Evolutionary conservation across 2,113 vertebrate species (phyloP), one percentile per base, ranked within the genome.

Genomic region (Rhynchopsitta pachyrhyncha): DNA sequence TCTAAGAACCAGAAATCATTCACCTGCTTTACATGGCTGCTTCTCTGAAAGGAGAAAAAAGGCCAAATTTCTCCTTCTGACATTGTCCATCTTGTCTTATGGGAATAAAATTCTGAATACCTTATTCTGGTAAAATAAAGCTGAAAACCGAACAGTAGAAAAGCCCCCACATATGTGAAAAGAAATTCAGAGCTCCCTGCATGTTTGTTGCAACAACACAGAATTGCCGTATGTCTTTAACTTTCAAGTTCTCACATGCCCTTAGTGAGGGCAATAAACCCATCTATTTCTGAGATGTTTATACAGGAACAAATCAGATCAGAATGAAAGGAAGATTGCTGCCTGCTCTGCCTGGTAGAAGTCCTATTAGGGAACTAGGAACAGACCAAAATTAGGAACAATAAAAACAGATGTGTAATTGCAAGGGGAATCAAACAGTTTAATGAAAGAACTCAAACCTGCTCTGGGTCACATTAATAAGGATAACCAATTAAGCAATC

Each of bases 111-210:
- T 17, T 35, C 11, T 62, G 11, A 50, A n/a, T 37, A 31, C 49
- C 42, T 92, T 70, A 27, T 71, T 90, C 22, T 23, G 11, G 5
- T 22, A 81, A 90, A 80, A 55, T 33, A 35, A 70, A 92, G 10
- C 93, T 92, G 90, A 93, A 55, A 92, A 90, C 17, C 88, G 80
- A 96, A 92, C 88, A 93, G 86, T 78, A 86, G 60, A 81, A 88
- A 78, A 49, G 37, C 19, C 94, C 69, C 77, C 50, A 78, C 37
- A 0, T 23, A 42, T 42, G 76, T 25, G 46, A 88, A 86, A 75
- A 55, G 15, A 88, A 64, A 53, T 67, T 95, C 79, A 88, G 79
- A 94, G 52, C 27, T 95, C 39, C 0, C 17, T 79, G 42, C 6
- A 3, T 81, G 78, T 91, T 90, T 81, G 55, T 39, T 75, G 57